Base-by-base conservation (phyloP, 2,797 vertebrate genomes). In the Falco cherrug region DNA sequence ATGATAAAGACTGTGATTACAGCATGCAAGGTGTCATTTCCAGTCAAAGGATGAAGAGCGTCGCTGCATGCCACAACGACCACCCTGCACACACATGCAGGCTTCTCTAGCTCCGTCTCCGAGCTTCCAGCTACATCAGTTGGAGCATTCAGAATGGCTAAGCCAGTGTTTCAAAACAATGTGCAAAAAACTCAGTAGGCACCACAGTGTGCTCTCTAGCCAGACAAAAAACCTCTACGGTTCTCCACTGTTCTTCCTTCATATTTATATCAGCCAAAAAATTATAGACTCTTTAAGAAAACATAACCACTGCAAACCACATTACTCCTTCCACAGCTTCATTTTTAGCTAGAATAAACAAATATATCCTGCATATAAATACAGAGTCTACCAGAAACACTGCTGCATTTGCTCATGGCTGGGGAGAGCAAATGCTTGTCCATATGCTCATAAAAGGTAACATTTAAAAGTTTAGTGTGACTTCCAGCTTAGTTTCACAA, bases 291-390 rank as follows among this genome's bases (percentile, higher is more conserved):
- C 64, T 84, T 68, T 26, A 84, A 87, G 71, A 82, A 84, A 95
- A 70, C 12, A 12, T 11, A 74, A 75, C 59, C 69, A 84, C 3
- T 71, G 76, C 56, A 88, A 88, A 60, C 21, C 56, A 60, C 56
- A n/a, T 7, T 35, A 59, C 22, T 84, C 65, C 75, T 64, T 54
- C 70, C 43, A 77, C 65, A 78, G 69, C 31, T 81, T 59, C 24
- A 63, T 57, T 92, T 93, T 84, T n/a, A 93, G 69, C 29, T 68
- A 56, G 48, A 64, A 86, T 63, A 86, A 88, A 81, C 28, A 88
- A 83, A 70, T 16, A 70, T 3, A 74, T 56, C 28, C 22, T 45
- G 57, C 48, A 78, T 33, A 56, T 56, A 70, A 85, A 73, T 8
- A 74, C 21, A 71, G 21, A 45, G 24, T 24, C 71, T 51, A 59